Evolutionary conservation across 2,888 invertebrate genomes (phyloP), one percentile per base, ranked within the genome.

Genomic region (Malacosoma neustria): DNA sequence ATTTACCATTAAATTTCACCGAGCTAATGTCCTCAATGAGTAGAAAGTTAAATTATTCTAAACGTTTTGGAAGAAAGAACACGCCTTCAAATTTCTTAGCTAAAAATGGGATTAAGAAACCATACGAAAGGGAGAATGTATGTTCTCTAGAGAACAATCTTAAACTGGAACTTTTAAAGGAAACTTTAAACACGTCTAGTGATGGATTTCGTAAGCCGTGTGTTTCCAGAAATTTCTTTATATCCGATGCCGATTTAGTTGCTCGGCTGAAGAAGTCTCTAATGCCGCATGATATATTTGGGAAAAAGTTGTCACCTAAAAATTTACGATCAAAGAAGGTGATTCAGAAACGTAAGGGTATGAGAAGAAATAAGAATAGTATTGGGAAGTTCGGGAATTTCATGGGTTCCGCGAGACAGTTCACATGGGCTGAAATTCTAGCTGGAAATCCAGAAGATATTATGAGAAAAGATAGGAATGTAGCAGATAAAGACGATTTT

Each of bases 381-480:
- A 81, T 82, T 14, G 87, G 87, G 0, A 87, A 85, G 49, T 87
- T 87, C 40, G 87, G 86, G 0, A 85, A 87, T 46, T 81, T 87
- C 35, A 80, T 87, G 79, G 87, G 86, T 3, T 87, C 86, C 0
- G 81, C 81, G 0, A 72, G 80, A 35, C 87, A 89, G 50, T 89
- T 90, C 61, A 88, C 89, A 46, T 92, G 91, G 92, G 90, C 91
- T 0, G 88, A 88, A 57, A 89, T 91, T 34, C 63, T 91, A 32
- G 88, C 89, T 36, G 87, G 88, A 31, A 88, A 91, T 58, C 91
- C 91, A 1, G 91, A 91, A 58, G 74, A 87, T 50, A 87, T 90
- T 3, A 75, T 90, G 9, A 84, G 89, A 1, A 88, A 87, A 49
- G 84, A 85, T 14, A 66, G 79, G 4, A 76, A 69, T 40, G 41